Conservation (phyloP, 2,888 invertebrate species). For the Leptinotarsa juncta region DNA sequence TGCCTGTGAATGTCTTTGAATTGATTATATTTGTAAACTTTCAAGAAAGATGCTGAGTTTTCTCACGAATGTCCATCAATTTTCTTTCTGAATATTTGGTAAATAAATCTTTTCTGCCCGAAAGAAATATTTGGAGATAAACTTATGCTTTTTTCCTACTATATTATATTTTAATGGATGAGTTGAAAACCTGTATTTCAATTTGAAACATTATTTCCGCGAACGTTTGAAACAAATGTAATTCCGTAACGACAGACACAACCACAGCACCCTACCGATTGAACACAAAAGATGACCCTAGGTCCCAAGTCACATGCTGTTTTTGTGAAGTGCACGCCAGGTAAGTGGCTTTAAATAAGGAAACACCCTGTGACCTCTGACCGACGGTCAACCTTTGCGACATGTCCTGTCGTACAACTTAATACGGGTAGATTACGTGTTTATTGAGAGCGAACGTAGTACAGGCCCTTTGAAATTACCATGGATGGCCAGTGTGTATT, state of each 20-base stretch:
- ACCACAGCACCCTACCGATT: not conserved
- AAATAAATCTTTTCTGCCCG: no score
- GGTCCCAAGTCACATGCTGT: slow-evolving; percentile 16
- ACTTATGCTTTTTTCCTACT: no score
- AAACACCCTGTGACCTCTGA: slow-evolving; percentile 37
- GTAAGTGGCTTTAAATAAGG: slow-evolving; percentile 32
- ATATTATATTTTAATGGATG: no score
- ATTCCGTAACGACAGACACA: slow-evolving; percentile 1
- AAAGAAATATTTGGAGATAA: no score
- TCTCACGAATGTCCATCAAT: no score
- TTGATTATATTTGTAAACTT: no score
- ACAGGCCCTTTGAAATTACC: slow-evolving; percentile 20
- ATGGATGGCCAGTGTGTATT: slow-evolving; percentile 5
- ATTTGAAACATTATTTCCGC: not conserved
- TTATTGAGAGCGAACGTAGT: slow-evolving; percentile 39
- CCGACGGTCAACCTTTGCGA: slow-evolving; percentile 38
- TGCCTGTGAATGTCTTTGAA: no score
- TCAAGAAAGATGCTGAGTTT: no score
- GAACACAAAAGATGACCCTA: not conserved
- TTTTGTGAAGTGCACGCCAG: slow-evolving; percentile 25
- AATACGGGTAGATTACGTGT: slow-evolving; percentile 39
- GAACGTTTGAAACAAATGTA: not conserved
- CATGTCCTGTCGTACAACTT: slow-evolving; percentile 18
- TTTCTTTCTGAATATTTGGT: no score
- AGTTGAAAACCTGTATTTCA: no score